Evolutionary conservation across 1,140 invertebrate genomes (phyloP).

Genomic region (Drosophila sucinea): DNA sequence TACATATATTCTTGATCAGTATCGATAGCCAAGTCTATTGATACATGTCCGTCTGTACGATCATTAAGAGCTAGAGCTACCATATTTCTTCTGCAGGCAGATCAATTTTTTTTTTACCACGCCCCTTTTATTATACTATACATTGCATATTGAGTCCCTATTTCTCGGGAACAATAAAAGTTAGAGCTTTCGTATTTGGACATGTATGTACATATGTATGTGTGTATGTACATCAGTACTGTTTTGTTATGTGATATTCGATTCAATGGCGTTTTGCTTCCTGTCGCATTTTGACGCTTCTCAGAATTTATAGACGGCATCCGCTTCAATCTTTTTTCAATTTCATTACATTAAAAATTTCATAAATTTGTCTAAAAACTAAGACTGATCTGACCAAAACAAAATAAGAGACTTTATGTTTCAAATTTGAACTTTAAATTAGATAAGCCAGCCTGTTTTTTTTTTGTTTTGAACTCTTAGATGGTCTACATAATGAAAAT

Average conservation of each 20-base stretch:
- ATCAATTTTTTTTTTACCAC: no score
- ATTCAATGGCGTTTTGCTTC: not conserved
- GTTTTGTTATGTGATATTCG: not conserved
- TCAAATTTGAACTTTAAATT: not conserved
- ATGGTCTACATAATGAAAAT: constrained; percentile 19
- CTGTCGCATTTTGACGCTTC: not conserved
- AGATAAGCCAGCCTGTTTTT: not conserved
- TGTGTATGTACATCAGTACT: constrained; percentile 6
- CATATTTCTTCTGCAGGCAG: no score
- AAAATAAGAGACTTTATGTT: not conserved
- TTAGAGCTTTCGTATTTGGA: no score
- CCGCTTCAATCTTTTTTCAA: not conserved
- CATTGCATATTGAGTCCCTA: no score
- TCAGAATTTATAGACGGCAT: not conserved
- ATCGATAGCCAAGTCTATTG: no score
- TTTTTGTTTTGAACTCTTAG: not conserved
- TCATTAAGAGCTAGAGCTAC: no score
- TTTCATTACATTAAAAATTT: not conserved
- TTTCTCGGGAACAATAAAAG: no score
- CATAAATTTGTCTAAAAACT: not conserved
- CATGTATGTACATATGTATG: not conserved
- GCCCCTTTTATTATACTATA: no score
- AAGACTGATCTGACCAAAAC: not conserved
- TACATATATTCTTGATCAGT: no score
- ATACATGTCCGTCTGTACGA: no score